Evolutionary conservation across 2,797 vertebrate species (phyloP).

Genomic region (Cynopterus sphinx): DNA sequence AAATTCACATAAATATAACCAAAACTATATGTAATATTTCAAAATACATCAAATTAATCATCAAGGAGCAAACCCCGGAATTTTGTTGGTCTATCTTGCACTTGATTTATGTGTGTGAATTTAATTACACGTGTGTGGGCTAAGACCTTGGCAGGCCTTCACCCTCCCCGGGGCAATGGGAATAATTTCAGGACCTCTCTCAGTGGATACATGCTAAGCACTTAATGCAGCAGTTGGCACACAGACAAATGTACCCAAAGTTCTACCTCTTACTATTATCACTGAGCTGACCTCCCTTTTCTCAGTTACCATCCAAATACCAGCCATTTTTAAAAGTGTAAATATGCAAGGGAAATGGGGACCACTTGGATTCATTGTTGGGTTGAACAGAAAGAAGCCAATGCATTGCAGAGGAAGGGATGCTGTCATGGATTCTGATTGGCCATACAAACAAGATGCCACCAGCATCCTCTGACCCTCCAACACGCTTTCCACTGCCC

Average conservation of each 20-base stretch:
- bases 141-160: not conserved
- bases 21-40: not conserved
- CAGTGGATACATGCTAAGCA: not conserved
- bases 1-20: not conserved
- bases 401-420: not conserved
- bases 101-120: not conserved
- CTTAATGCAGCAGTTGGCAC: not conserved
- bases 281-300: not conserved
- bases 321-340: not conserved
- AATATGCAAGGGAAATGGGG: not conserved
- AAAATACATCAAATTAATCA: not conserved
- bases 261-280: not conserved
- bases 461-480: not conserved
- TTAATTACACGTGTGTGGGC: not conserved
- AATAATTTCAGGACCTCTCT: not conserved
- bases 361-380: not conserved
- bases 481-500: not conserved
- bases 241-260: not conserved
- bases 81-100: not conserved
- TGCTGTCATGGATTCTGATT: not conserved
- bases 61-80: not conserved
- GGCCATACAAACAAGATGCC: not conserved
- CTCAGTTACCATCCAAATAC: not conserved
- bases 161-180: not conserved
- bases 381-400: not conserved